Percentiles rank a stretch among this genome's conserved stretches.
These are phyloP conservation scores for Polietes domitor DNA, from an alignment of 2,888 invertebrate genomes.

Conservation along the genomic window DNA sequence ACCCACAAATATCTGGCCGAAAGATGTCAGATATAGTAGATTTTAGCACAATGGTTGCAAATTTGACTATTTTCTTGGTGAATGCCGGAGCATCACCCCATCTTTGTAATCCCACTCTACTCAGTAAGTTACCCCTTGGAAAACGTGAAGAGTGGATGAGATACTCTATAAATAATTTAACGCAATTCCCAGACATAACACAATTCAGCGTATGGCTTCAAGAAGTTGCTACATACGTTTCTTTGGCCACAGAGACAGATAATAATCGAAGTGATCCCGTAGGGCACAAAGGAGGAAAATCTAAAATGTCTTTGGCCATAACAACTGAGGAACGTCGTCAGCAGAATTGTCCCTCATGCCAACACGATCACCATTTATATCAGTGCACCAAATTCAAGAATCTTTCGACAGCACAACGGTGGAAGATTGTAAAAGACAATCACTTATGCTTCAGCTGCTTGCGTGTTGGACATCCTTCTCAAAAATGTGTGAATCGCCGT, in stretches of 20 bases:
- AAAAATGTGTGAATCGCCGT: constrained; percentile 1
- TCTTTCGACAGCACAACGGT: constrained; percentile 20
- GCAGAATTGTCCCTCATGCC: too few species aligned
- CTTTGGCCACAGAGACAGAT: not conserved
- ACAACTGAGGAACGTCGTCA: too few species aligned
- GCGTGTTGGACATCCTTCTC: not conserved
- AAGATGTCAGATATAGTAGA: constrained; percentile 58
- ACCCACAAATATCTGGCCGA: constrained; percentile 54
- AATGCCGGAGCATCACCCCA: not conserved
- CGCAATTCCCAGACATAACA: constrained; percentile 11
- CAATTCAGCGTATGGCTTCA: constrained; percentile 38
- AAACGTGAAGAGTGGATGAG: constrained; percentile 49
- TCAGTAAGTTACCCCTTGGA: constrained; percentile 37
- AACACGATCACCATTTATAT: too few species aligned
- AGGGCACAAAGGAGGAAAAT: too few species aligned
- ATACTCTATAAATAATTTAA: constrained; percentile 15
- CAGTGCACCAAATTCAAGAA: too few species aligned
- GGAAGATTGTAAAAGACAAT: constrained; percentile 34
- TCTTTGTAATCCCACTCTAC: constrained; percentile 23
- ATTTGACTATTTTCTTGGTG: not conserved
- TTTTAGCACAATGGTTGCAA: constrained; percentile 49
- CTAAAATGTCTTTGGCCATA: too few species aligned
- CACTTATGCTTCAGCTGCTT: constrained; percentile 40
- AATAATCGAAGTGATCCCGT: not conserved
- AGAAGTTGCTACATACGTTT: constrained; percentile 12